Conservation (phyloP, 2,888 invertebrate genomes). For the Steromphala cineraria region DNA sequence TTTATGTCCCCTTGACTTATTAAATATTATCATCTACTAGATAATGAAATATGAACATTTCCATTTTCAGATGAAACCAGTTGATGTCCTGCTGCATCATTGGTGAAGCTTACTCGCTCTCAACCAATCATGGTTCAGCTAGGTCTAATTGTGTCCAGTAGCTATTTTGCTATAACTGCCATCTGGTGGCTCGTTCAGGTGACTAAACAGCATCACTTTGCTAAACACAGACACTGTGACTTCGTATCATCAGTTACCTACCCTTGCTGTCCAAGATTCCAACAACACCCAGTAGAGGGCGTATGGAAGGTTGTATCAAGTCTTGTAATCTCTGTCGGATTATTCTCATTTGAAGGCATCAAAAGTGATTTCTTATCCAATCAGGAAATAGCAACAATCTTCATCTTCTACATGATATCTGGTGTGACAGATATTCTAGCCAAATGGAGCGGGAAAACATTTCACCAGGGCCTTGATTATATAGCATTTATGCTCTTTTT, state of each 20-base stretch:
- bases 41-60: too few relatives aligned
- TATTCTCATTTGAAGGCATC: constrained; percentile 18
- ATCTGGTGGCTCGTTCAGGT: constrained; percentile 33
- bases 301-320: constrained; percentile 27
- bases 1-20: not conserved
- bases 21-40: not conserved
- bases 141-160: constrained; percentile 14
- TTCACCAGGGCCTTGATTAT: constrained; percentile 36
- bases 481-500: constrained; percentile 30
- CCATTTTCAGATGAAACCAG: too few relatives aligned
- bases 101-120: too few relatives aligned
- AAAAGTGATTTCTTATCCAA: constrained; percentile 15
- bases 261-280: constrained; percentile 21
- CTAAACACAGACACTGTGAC: constrained; percentile 24
- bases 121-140: constrained; percentile 4
- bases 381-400: constrained; percentile 26
- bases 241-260: constrained; percentile 31
- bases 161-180: constrained; percentile 26
- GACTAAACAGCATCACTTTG: constrained; percentile 26
- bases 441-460: constrained; percentile 22
- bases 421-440: constrained; percentile 29
- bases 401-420: constrained; percentile 30
- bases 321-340: not conserved
- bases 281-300: constrained; percentile 30
- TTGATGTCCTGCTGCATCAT: too few relatives aligned